Conservation (phyloP, 2,113 vertebrate genomes). For the Microcebus tavaratra region DNA sequence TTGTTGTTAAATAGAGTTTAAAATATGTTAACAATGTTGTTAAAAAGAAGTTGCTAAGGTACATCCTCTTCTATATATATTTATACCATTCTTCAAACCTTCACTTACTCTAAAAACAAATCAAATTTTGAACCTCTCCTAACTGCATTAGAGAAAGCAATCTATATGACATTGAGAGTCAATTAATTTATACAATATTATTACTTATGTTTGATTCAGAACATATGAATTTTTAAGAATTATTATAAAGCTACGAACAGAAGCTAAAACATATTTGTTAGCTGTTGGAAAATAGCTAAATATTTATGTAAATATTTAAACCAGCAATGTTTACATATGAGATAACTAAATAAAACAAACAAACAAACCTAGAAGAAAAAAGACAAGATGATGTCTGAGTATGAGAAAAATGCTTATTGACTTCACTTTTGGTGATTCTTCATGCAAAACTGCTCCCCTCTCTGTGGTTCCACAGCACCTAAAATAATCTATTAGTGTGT, state of each 20-base stretch:
- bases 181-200: conserved; percentile 31
- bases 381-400: neutral
- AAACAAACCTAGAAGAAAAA: neutral
- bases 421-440: neutral
- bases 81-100: neutral
- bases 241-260: neutral
- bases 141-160: conserved; percentile 62
- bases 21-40: neutral
- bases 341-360: conserved; percentile 40
- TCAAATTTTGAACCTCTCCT: conserved; percentile 13
- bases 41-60: conserved; percentile 11
- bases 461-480: neutral
- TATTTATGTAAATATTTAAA: conserved; percentile 4
- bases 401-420: neutral
- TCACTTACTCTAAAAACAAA: conserved; percentile 45
- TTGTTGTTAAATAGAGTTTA: neutral
- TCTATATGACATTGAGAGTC: neutral
- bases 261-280: neutral
- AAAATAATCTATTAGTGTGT: neutral
- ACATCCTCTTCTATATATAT: neutral
- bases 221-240: conserved; percentile 10
- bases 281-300: neutral
- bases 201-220: conserved; percentile 2
- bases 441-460: neutral
- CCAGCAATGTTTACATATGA: neutral